phyloP scores from a whole-genome alignment of 1,140 invertebrate genomes.

The Habropoda laboriosa region DNA sequence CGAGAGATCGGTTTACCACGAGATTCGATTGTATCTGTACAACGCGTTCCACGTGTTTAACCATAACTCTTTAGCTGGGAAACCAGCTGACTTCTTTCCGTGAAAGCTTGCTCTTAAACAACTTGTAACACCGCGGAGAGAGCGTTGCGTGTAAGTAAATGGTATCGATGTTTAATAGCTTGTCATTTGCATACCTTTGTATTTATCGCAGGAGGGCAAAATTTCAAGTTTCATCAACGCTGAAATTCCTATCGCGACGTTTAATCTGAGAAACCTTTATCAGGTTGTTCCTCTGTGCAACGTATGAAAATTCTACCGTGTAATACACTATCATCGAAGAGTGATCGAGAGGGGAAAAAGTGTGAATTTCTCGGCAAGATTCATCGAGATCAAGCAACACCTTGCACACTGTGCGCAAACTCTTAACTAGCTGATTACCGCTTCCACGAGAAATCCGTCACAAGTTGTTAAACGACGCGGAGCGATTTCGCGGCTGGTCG shows the following conservation, averaged over 20 bases:
- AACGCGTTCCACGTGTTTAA: not conserved
- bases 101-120: not conserved
- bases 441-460: slow-evolving; percentile 11
- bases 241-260: not conserved
- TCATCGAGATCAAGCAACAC: not conserved
- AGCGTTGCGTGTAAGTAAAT: not conserved
- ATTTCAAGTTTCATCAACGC: not conserved
- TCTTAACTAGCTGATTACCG: not conserved
- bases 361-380: not conserved
- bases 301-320: not conserved
- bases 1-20: not conserved
- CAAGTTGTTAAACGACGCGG: slow-evolving; percentile 9
- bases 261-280: not conserved
- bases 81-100: not conserved
- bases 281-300: too few relatives aligned
- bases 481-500: not conserved
- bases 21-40: slow-evolving; percentile 11
- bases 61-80: too few relatives aligned
- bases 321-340: not conserved
- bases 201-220: not conserved
- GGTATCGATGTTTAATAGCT: not conserved
- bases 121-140: not conserved
- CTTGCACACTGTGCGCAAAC: not conserved
- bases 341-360: not conserved
- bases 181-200: not conserved